Evolutionary conservation across 2,888 invertebrate genomes (phyloP).

Genomic region (Silvanus unidentatus): DNA sequence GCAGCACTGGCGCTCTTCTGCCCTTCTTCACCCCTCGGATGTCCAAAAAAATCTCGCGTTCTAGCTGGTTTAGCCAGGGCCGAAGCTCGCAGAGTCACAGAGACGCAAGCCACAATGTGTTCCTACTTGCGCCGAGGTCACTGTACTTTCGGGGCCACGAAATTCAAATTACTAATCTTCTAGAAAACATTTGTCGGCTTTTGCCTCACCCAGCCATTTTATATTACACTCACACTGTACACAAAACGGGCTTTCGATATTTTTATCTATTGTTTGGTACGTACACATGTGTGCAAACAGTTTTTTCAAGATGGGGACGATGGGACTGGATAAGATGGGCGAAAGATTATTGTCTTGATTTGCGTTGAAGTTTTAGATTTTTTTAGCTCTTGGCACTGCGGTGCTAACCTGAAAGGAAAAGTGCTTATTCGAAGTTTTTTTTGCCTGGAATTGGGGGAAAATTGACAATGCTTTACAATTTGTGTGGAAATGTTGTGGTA

Average conservation of each 20-base stretch:
- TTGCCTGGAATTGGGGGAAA: too few species aligned
- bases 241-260: neutral
- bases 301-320: neutral
- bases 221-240: slow-evolving; percentile 1
- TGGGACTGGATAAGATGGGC: too few species aligned
- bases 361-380: too few species aligned
- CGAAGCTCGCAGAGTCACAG: slow-evolving; percentile 30
- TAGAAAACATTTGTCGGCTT: slow-evolving; percentile 25
- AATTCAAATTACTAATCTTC: slow-evolving; percentile 37
- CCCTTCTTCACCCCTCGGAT: slow-evolving; percentile 18
- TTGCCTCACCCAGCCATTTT: slow-evolving; percentile 2
- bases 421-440: too few species aligned
- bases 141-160: slow-evolving; percentile 43
- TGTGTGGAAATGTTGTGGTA: neutral
- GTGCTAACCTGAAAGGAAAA: neutral
- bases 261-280: slow-evolving; percentile 5
- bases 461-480: too few species aligned
- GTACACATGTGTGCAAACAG: neutral
- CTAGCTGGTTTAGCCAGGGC: slow-evolving; percentile 15
- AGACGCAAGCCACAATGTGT: slow-evolving; percentile 45
- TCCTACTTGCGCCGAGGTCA: slow-evolving; percentile 46
- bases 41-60: slow-evolving; percentile 29
- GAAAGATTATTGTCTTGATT: too few species aligned
- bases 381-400: too few species aligned
- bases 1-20: too few species aligned